A percentile compares a stretch with the other conserved stretches of the same genome.
Conservation (phyloP, 2,888 invertebrate genomes). For the Zygothrica quintamaculata region DNA sequence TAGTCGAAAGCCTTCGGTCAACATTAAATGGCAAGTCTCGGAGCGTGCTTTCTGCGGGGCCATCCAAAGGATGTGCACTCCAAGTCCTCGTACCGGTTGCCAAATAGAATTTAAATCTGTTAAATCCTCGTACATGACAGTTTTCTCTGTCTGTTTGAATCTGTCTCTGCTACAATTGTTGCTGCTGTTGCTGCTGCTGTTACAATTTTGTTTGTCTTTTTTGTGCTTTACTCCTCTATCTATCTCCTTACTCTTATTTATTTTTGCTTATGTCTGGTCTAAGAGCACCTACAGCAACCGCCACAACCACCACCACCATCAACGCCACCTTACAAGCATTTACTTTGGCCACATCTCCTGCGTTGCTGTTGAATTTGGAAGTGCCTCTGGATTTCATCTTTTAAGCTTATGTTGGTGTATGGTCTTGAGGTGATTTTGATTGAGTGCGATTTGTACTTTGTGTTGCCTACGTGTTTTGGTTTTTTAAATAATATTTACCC, state of each 20-base stretch:
- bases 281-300: slow-evolving; percentile 21
- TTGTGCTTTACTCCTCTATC: slow-evolving; percentile 9
- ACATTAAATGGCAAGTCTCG: slow-evolving; percentile 60
- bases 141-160: slow-evolving; percentile 65
- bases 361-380: slow-evolving; percentile 17
- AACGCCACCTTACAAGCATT: slow-evolving; percentile 1
- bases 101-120: slow-evolving; percentile 80
- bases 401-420: slow-evolving; percentile 56
- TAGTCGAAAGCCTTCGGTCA: slow-evolving; percentile 56
- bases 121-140: slow-evolving; percentile 78
- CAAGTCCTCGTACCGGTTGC: slow-evolving; percentile 45
- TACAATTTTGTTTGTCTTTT: slow-evolving; percentile 3
- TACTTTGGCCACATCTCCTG: too few relatives aligned
- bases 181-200: slow-evolving; percentile 39
- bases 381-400: slow-evolving; percentile 55
- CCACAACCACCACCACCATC: slow-evolving; percentile 7
- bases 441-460: slow-evolving; percentile 79
- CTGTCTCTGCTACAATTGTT: slow-evolving; percentile 52
- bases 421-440: slow-evolving; percentile 75
- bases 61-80: slow-evolving; percentile 8
- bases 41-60: slow-evolving; percentile 31
- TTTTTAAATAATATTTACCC: slow-evolving; percentile 77
- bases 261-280: slow-evolving; percentile 46
- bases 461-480: slow-evolving; percentile 74
- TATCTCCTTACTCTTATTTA: slow-evolving; percentile 45